Base-by-base conservation (phyloP, 1,140 invertebrate species). In the fruit fly (Drosophila melanogaster) region DNA sequence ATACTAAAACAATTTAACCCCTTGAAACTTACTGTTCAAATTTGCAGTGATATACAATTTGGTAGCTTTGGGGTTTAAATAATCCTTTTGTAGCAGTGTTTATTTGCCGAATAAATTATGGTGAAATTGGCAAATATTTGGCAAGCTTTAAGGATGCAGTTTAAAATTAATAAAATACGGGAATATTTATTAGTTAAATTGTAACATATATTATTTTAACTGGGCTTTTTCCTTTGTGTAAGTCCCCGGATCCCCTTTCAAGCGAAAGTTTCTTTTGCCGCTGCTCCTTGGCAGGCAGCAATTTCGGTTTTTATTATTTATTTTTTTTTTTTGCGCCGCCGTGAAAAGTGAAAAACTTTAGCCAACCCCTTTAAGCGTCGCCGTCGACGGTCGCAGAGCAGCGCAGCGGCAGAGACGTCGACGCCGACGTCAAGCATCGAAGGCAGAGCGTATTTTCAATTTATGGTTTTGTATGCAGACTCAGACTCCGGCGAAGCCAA, bases 371-470 rank as follows among this genome's bases (percentile, higher is more conserved):
- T 85, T 66, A 59, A 77, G 59, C 46, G 44, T 14, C 62, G 58
- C 69, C 38, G 75, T 56, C 26, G 35, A 24, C 17, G 12, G 38
- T 37, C 12, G 56, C 56, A 33, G 43, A n/a, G 35, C 61, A 35
- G 19, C 56, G 57, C 71, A 22, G 57, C 65, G 22, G 54, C 49
- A 15, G 49, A 33, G 59, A n/a, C 66, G 50, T 24, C 33, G 59
- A n/a, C 71, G 50, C 24, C 43, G 41, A 37, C 54, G 55, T 56
- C 38, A 71, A 67, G 65, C 80, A 67, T 67, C 77, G 61, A 65
- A 66, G 60, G 72, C 72, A 74, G 59, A 75, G 73, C 53, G 77
- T 85, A 84, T 80, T 84, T 84, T 84, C 81, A 86, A 86, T 85
- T 86, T 85, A 86, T 85, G 79, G 70, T 59, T 72, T 78, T 80